Conservation (phyloP, 2,888 invertebrate genomes). For the Euclidia mi region DNA sequence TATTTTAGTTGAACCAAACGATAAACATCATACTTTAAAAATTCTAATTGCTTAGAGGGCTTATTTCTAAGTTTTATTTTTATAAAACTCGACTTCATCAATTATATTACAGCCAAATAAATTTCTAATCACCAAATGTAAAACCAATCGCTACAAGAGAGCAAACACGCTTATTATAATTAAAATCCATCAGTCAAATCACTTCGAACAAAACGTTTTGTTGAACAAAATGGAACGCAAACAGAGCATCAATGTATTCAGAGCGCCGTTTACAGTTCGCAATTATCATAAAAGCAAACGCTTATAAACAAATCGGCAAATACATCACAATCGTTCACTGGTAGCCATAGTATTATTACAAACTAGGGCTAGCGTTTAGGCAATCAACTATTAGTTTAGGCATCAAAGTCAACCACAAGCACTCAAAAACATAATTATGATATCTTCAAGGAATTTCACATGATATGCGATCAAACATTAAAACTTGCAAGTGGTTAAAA, state of each 20-base stretch:
- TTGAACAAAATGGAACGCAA: conserved; percentile 13
- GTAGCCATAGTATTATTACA: not conserved
- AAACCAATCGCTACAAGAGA: not conserved
- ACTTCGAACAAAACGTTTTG: conserved; percentile 15
- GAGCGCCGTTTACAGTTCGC: conserved; percentile 23
- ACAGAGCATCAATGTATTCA: conserved; percentile 13
- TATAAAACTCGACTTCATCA: no score
- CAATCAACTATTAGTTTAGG: no score
- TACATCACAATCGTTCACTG: conserved; percentile 31
- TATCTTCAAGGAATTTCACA: no score
- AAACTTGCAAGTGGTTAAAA: no score
- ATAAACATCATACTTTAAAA: no score
- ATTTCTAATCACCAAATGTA: not conserved
- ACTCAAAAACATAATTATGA: no score
- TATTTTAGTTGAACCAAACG: no score
- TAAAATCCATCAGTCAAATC: conserved; percentile 12
- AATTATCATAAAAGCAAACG: conserved; percentile 49
- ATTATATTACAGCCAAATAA: no score
- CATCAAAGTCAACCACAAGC: no score
- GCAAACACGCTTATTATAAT: conserved; percentile 16
- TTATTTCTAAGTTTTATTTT: no score
- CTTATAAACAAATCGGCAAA: conserved; percentile 45
- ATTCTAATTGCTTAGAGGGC: no score
- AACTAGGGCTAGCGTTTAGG: conserved; percentile 7
- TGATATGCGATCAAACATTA: no score